Evolutionary conservation across 1,140 invertebrate genomes (phyloP).

Genomic region (Tetragnatha versicolor): DNA sequence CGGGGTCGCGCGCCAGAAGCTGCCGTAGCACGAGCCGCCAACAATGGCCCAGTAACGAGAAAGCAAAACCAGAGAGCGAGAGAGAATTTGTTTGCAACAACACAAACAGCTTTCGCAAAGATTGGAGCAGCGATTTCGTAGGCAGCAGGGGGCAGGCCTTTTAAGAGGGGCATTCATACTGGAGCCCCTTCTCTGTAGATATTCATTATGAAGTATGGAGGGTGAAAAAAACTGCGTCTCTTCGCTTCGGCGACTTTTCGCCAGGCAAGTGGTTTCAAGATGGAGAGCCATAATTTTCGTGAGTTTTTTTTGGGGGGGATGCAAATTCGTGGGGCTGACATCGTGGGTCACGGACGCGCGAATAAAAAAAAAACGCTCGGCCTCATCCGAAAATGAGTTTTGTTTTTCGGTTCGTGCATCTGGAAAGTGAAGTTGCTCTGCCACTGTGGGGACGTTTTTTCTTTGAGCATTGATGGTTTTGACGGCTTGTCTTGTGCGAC

Average conservation of each 20-base stretch:
- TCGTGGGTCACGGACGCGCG: slow-evolving; percentile 44
- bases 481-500: too few relatives aligned
- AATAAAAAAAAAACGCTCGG: slow-evolving; percentile 8
- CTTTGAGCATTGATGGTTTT: too few relatives aligned
- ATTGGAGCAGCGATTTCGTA: slow-evolving; percentile 1
- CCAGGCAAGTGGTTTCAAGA: slow-evolving; percentile 48
- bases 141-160: not conserved
- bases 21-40: not conserved
- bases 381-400: too few relatives aligned
- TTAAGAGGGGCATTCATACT: slow-evolving; percentile 38
- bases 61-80: slow-evolving; percentile 27
- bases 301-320: slow-evolving; percentile 20
- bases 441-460: too few relatives aligned
- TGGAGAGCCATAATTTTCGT: not conserved
- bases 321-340: slow-evolving; percentile 53
- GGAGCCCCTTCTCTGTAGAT: too few relatives aligned
- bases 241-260: slow-evolving; percentile 10
- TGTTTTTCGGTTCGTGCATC: too few relatives aligned
- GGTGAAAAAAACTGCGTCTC: not conserved
- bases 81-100: slow-evolving; percentile 30
- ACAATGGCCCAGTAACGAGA: too few relatives aligned
- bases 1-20: not conserved
- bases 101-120: slow-evolving; percentile 20
- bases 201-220: too few relatives aligned
- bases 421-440: too few relatives aligned